Evolutionary conservation across 2,888 invertebrate genomes (phyloP).

Genomic region (Drosophila sordidula): DNA sequence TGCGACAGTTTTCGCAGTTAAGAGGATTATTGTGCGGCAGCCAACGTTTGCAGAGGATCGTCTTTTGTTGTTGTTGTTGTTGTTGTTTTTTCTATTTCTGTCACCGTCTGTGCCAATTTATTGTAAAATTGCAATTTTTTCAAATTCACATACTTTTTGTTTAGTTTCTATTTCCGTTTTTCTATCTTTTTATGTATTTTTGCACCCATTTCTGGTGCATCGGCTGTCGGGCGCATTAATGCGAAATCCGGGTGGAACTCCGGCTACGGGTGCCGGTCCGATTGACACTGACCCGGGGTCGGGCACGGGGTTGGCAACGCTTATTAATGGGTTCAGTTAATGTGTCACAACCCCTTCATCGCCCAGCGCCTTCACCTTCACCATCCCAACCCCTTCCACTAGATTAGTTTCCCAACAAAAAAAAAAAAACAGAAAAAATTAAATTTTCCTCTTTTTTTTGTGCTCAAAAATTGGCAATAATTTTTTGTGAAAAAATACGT

Average conservation of each 20-base stretch:
- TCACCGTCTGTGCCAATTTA: constrained; percentile 71
- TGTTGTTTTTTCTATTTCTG: constrained; percentile 29
- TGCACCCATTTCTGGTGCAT: constrained; percentile 55
- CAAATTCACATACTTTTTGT: constrained; percentile 52
- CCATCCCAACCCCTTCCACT: constrained; percentile 39
- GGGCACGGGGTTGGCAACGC: constrained; percentile 77
- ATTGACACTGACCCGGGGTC: constrained; percentile 73
- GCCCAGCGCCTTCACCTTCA: neutral
- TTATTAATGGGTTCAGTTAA: constrained; percentile 83
- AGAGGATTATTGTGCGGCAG: constrained; percentile 61
- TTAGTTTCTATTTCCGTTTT: constrained; percentile 10
- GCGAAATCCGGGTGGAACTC: constrained; percentile 24
- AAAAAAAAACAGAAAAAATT: constrained; percentile 47
- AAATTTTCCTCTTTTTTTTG: constrained; percentile 58
- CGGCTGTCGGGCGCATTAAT: constrained; percentile 18
- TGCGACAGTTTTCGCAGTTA: constrained; percentile 77
- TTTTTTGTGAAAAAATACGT: constrained; percentile 48
- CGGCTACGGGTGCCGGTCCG: constrained; percentile 17
- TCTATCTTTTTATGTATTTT: constrained; percentile 38
- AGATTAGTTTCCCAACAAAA: constrained; percentile 47
- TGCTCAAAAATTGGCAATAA: constrained; percentile 73
- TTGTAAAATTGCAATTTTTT: constrained; percentile 64
- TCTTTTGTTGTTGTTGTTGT: constrained; percentile 15
- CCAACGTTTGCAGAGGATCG: constrained; percentile 18
- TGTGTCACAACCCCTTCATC: constrained; percentile 82